Evolutionary conservation across 2,888 invertebrate genomes (phyloP).

Genomic region (Spisula solida): DNA sequence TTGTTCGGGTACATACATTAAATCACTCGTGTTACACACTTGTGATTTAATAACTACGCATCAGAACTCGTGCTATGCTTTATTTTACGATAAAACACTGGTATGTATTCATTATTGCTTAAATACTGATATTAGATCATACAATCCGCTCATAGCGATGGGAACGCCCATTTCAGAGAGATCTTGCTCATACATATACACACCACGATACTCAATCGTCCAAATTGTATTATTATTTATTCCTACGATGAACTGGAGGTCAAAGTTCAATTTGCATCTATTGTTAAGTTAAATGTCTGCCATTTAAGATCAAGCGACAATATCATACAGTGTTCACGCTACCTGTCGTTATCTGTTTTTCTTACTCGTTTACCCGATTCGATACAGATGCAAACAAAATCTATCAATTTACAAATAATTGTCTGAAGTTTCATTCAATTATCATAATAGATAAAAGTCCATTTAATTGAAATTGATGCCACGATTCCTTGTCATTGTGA

Average conservation of each 20-base stretch:
- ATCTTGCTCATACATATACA: no score
- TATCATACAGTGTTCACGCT: conserved; percentile 5
- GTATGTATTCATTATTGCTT: no score
- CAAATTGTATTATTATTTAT: background rate
- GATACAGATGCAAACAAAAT: conserved; percentile 42
- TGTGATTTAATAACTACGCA: no score
- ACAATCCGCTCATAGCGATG: background rate
- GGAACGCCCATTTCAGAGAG: no score
- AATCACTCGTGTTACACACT: no score
- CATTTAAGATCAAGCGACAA: background rate
- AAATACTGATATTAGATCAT: background rate
- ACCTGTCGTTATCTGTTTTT: background rate
- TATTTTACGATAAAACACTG: no score
- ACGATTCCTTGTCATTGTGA: conserved; percentile 27
- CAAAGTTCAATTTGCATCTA: conserved; percentile 1
- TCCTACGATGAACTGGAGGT: background rate
- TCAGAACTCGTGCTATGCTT: no score
- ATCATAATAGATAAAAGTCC: conserved; percentile 46
- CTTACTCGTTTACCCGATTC: background rate
- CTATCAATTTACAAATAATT: conserved; percentile 50
- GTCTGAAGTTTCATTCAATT: conserved; percentile 41
- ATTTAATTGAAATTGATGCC: conserved; percentile 49
- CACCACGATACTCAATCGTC: background rate
- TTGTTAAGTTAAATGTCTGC: background rate
- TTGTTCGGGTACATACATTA: no score